phyloP scores from a whole-genome alignment of 2,113 vertebrate genomes.

The Chaetops frenatus region DNA sequence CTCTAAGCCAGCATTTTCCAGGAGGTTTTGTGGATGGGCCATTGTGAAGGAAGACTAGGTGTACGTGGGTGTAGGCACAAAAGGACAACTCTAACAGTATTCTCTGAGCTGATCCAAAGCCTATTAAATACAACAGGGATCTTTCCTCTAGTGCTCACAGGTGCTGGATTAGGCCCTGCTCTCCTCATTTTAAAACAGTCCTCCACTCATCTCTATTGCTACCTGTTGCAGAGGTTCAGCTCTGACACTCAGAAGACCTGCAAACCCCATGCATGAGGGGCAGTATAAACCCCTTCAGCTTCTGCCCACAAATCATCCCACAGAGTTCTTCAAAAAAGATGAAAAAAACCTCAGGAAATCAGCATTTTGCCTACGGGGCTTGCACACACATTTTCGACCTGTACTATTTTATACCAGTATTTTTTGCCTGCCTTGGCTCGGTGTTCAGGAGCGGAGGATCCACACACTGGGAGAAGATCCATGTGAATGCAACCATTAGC shows the following conservation, averaged over 20 bases:
- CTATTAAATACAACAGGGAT: constrained; percentile 53
- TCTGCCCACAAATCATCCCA: neutral
- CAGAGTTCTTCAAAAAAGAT: neutral
- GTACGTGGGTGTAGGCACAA: constrained; percentile 32
- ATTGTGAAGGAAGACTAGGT: neutral
- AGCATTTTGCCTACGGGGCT: neutral
- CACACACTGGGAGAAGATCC: neutral
- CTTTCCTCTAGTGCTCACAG: neutral
- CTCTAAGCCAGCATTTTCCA: neutral
- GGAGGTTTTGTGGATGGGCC: neutral
- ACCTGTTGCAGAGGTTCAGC: constrained; percentile 47
- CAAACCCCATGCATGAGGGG: neutral
- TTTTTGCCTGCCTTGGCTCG: neutral
- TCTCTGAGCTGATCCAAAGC: constrained; percentile 41
- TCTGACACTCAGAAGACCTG: neutral
- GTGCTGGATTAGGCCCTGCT: constrained; percentile 26
- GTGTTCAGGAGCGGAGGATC: neutral
- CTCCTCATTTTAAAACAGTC: constrained; percentile 12
- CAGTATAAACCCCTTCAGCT: neutral
- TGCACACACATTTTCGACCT: neutral
- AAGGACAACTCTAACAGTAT: constrained; percentile 54
- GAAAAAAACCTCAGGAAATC: neutral
- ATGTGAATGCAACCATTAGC: neutral
- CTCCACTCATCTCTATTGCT: neutral
- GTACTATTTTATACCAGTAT: neutral